Conservation (phyloP, 2,113 vertebrate species). For the Tichodroma muraria region DNA sequence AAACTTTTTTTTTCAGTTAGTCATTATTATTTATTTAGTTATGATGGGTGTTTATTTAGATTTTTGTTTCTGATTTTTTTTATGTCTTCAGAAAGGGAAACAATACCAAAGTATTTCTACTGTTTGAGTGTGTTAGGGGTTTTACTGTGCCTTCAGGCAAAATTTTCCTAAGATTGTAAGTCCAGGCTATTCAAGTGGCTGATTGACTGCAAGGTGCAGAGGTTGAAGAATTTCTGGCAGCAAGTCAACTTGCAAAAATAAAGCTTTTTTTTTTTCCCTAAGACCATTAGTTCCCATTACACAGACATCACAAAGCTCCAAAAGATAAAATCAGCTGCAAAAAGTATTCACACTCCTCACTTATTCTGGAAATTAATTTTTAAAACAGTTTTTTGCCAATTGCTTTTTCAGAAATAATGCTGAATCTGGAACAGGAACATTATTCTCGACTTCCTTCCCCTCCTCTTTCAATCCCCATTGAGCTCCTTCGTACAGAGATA, state of each 20-base stretch:
- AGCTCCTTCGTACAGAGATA: neutral
- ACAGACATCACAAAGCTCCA: neutral
- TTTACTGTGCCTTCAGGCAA: conserved; percentile 12
- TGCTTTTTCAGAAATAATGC: neutral
- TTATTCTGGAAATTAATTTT: neutral
- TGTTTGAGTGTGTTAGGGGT: neutral
- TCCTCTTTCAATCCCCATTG: neutral
- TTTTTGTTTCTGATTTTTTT: neutral
- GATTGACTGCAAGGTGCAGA: neutral
- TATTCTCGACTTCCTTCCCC: neutral
- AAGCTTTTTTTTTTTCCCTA: neutral
- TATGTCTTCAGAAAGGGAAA: neutral
- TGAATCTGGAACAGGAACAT: neutral
- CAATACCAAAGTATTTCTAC: neutral
- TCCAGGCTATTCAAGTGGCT: neutral
- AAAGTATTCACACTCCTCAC: neutral
- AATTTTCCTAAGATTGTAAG: conserved; percentile 11
- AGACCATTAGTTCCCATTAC: neutral
- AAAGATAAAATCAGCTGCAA: conserved; percentile 8
- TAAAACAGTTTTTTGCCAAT: neutral
- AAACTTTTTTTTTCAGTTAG: neutral
- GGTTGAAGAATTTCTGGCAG: conserved; percentile 9
- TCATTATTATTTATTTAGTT: neutral
- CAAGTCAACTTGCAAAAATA: neutral
- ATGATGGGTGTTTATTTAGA: neutral